Conservation (phyloP, 2,797 vertebrate genomes). For the Gouania willdenowi region DNA sequence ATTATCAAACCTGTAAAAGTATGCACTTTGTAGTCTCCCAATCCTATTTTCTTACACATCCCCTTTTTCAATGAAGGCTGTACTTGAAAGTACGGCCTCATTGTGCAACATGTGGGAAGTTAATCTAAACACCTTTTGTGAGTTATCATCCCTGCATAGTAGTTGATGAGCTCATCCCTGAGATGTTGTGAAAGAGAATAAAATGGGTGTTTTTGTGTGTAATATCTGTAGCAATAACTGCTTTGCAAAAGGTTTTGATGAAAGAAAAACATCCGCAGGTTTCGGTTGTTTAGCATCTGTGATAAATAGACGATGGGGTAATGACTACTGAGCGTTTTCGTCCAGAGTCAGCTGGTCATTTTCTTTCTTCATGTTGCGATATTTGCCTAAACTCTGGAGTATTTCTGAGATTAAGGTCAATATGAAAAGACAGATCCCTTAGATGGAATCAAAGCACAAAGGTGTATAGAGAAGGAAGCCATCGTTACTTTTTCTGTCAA, state of each 20-base stretch:
- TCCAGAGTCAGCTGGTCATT: constrained; percentile 39
- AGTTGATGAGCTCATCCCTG: constrained; percentile 56
- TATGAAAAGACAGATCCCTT: constrained; percentile 1
- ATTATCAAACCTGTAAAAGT: constrained; percentile 20
- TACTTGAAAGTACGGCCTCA: constrained; percentile 60
- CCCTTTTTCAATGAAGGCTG: constrained; percentile 49
- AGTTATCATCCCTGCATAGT: constrained; percentile 32
- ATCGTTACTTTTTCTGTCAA: constrained; percentile 23
- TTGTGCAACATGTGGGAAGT: constrained; percentile 45
- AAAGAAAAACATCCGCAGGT: constrained; percentile 69
- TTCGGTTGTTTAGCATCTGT: constrained; percentile 71
- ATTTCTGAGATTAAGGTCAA: constrained; percentile 21
- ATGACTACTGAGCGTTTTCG: constrained; percentile 53
- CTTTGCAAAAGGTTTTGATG: constrained; percentile 34
- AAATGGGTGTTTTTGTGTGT: constrained; percentile 51
- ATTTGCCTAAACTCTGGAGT: constrained; percentile 22
- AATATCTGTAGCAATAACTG: constrained; percentile 64
- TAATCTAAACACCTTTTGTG: constrained; percentile 68
- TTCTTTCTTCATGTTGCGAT: constrained; percentile 49
- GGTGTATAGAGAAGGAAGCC: constrained; percentile 29
- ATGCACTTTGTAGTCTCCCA: constrained; percentile 27
- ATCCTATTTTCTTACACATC: constrained; percentile 63
- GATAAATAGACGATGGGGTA: constrained; percentile 59
- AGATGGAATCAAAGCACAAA: constrained; percentile 4
- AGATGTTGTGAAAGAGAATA: constrained; percentile 62